phyloP scores from a whole-genome alignment of 2,113 vertebrate genomes.

The Helogale parvula region DNA sequence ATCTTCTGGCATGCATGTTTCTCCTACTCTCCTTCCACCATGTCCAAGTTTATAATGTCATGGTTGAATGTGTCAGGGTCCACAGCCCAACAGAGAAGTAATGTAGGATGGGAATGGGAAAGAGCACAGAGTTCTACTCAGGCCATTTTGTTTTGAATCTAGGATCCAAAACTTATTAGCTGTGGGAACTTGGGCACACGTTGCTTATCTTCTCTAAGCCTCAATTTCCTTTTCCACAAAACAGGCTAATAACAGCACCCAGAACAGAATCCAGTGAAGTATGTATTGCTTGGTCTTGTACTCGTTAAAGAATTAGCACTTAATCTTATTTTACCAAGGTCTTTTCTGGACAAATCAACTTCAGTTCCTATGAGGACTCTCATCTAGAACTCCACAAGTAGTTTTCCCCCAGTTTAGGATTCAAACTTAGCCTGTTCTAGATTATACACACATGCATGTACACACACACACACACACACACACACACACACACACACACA shows the following conservation, averaged over 20 bases:
- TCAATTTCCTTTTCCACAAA: not conserved
- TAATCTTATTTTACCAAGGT: constrained; percentile 1
- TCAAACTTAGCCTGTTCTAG: not conserved
- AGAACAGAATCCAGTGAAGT: not conserved
- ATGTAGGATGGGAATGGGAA: not conserved
- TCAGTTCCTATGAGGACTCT: not conserved
- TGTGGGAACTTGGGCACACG: not conserved
- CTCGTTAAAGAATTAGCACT: not conserved
- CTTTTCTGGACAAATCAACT: constrained; percentile 21
- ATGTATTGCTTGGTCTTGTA: not conserved
- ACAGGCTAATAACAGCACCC: not conserved
- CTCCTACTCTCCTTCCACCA: accelerated
- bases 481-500: not conserved
- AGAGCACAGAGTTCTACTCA: not conserved
- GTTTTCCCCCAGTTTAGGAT: not conserved
- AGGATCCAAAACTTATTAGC: not conserved
- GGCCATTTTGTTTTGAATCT: not conserved
- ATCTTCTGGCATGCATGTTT: not conserved
- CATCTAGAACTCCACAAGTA: not conserved
- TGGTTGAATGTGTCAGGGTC: not conserved
- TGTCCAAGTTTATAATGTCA: not conserved
- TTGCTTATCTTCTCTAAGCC: not conserved
- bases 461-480: not conserved
- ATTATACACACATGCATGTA: not conserved
- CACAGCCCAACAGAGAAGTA: not conserved